Evolutionary conservation across 2,888 invertebrate species (phyloP), one percentile per base, ranked within the genome.

Genomic region (Nezara viridula): DNA sequence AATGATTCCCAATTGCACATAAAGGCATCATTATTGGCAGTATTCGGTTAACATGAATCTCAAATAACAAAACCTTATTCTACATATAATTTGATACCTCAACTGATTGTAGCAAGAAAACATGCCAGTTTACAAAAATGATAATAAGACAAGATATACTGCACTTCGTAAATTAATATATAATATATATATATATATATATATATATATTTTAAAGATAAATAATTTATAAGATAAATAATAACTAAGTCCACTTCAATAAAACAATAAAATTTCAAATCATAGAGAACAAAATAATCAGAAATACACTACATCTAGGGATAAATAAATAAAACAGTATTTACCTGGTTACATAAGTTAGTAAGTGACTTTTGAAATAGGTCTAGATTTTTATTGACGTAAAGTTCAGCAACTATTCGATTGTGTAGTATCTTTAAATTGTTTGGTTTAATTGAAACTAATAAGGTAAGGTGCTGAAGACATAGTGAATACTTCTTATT

Each of bases 341-440:
- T 91, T 91, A 93, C 94, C 92, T 93, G 90, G 4, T 94, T 94
- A 88, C 95, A 95, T 85, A 96, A 93, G 40, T 95, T 94, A 52
- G 94, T 94, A 40, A 97, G 93, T 88, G 94, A 94, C 92, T 95
- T 96, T 90, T 95, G 94, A 92, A 97, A 96, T 88, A 95, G 94
- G 89, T 96, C 96, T 24, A 96, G 95, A 91, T 96, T 96, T 91
- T 95, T 96, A 92, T 96, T 95, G 90, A 95, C 95, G 92, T 96
- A 97, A 93, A 96, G 98, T 92, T 97, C 97, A 0, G 95, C 95
- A 0, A 98, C 95, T 47, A 96, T 96, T 93, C 96, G 96, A 92
- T 98, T 98, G 92, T 97, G 97, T 85, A 95, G 94, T 3, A 97
- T 95, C 92, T 97, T 95, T 90, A 96, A 95, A 93, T 96, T 96